phyloP scores from a whole-genome alignment of 2,888 invertebrate species.

The Metacarcinus magister region DNA sequence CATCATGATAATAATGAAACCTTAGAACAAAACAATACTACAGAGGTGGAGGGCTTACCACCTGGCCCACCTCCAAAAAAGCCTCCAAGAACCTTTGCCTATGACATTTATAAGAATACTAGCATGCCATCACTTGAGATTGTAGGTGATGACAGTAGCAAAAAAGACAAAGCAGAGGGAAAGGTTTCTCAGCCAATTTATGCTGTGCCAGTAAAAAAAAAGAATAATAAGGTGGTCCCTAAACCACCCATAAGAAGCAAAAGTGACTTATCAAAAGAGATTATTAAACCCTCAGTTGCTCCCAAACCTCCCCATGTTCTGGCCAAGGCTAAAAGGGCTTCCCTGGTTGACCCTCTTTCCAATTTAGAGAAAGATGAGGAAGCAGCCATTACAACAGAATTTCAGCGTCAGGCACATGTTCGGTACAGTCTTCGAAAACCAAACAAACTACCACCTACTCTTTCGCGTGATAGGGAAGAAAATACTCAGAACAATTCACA shows the following conservation, averaged over 20 bases:
- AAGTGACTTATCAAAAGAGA: slow-evolving; percentile 72
- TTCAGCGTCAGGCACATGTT: slow-evolving; percentile 77
- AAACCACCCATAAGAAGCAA: slow-evolving; percentile 75
- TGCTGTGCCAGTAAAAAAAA: slow-evolving; percentile 77
- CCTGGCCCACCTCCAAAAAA: slow-evolving; percentile 77
- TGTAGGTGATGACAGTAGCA: background rate
- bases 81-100: slow-evolving; percentile 80
- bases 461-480: background rate
- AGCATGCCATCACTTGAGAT: slow-evolving; percentile 46
- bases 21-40: background rate
- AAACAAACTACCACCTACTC: slow-evolving; percentile 73
- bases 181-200: slow-evolving; percentile 71
- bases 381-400: slow-evolving; percentile 68
- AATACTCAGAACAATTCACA: background rate
- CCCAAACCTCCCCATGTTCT: slow-evolving; percentile 78
- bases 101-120: slow-evolving; percentile 74
- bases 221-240: slow-evolving; percentile 48
- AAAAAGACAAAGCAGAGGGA: slow-evolving; percentile 40
- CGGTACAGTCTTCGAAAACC: slow-evolving; percentile 75
- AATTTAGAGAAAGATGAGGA: slow-evolving; percentile 73
- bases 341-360: slow-evolving; percentile 76
- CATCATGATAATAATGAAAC: background rate
- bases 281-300: slow-evolving; percentile 75
- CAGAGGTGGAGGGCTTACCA: slow-evolving; percentile 65
- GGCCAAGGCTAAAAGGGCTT: slow-evolving; percentile 73